A percentile compares a stretch with the other conserved stretches of the same genome.
phyloP scores from a whole-genome alignment of 2,888 invertebrate species.

The Idaea biselata region DNA sequence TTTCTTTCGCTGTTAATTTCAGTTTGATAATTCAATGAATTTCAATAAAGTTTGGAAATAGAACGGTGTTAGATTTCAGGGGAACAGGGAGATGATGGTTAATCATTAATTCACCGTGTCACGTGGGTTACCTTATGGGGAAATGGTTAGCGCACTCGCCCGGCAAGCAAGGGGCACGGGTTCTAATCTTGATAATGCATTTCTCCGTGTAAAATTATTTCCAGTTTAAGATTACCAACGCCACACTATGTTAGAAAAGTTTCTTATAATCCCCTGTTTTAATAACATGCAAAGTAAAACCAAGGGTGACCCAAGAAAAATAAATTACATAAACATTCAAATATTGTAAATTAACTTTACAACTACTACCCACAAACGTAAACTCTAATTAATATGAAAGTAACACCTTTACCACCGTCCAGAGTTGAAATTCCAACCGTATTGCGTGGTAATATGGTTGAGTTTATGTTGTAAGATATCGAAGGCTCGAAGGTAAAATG shows the following conservation, averaged over 20 bases:
- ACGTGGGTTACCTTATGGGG: no score
- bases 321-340: constrained; percentile 11
- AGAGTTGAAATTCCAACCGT: constrained; percentile 37
- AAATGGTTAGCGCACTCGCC: no score
- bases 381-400: constrained; percentile 66
- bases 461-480: constrained; percentile 26
- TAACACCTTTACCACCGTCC: constrained; percentile 55
- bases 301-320: constrained; percentile 13
- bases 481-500: constrained; percentile 55
- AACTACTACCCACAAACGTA: constrained; percentile 53
- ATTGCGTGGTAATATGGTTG: constrained; percentile 26
- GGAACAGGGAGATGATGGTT: no score
- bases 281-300: neutral
- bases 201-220: no score
- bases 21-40: constrained; percentile 5
- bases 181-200: no score
- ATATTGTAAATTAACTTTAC: constrained; percentile 43
- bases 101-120: no score
- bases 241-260: neutral
- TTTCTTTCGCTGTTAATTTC: neutral
- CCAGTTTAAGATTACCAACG: neutral
- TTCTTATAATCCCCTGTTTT: neutral
- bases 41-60: neutral
- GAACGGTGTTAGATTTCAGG: neutral
- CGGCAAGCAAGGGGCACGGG: no score